phyloP scores from a whole-genome alignment of 2,113 vertebrate genomes.

The Triplophysa siluroides region DNA sequence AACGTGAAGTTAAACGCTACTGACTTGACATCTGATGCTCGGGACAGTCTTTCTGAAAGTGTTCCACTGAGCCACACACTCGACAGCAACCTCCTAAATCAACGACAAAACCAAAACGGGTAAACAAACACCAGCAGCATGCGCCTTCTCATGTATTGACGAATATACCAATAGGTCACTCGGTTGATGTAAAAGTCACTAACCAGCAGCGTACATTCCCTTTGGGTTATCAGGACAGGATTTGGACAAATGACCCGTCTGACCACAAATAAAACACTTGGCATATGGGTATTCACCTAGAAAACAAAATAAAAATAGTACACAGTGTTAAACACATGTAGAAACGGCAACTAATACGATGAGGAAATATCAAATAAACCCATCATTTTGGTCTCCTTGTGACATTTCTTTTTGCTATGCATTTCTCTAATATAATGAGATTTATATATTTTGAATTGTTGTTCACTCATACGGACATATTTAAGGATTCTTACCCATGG shows the following conservation, averaged over 20 bases:
- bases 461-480: background rate
- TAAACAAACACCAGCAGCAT: background rate
- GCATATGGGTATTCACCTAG: constrained; percentile 91
- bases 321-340: background rate
- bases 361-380: no score
- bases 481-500: constrained; percentile 74
- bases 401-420: no score
- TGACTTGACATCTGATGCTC: constrained; percentile 84
- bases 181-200: background rate
- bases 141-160: background rate
- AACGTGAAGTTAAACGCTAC: constrained; percentile 25
- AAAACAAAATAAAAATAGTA: constrained; percentile 40
- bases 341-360: no score
- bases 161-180: no score
- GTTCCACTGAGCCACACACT: constrained; percentile 93
- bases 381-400: no score
- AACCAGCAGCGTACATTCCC: constrained; percentile 89
- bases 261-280: constrained; percentile 95
- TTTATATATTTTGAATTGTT: no score
- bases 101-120: constrained; percentile 20
- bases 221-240: constrained; percentile 94
- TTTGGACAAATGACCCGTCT: constrained; percentile 89
- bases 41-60: constrained; percentile 92
- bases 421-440: no score
- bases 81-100: constrained; percentile 85